phyloP scores from a whole-genome alignment of 1,140 invertebrate genomes.

The Drosophila biarmipes region DNA sequence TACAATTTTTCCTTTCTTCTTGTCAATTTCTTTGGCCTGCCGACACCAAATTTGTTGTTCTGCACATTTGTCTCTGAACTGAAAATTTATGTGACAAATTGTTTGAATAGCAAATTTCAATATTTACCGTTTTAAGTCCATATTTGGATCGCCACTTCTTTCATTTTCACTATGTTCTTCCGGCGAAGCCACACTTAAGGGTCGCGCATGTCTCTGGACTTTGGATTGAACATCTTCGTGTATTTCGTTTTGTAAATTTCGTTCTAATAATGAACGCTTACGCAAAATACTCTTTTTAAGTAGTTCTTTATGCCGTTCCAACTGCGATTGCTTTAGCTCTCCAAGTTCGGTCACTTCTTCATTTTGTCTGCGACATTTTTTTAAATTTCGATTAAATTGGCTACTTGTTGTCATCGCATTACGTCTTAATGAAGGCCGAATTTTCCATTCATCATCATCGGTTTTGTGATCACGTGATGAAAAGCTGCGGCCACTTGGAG shows the following conservation, averaged over 20 bases:
- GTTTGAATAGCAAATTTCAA: background rate
- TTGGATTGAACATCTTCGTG: constrained; percentile 89
- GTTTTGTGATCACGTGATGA: constrained; percentile 52
- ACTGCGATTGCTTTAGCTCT: constrained; percentile 54
- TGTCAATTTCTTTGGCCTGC: constrained; percentile 82
- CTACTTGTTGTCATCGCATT: constrained; percentile 22
- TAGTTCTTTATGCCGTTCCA: constrained; percentile 91
- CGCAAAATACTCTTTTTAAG: constrained; percentile 97
- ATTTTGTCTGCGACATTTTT: constrained; percentile 49
- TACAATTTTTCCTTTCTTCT: constrained; percentile 92
- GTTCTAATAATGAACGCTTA: constrained; percentile 94
- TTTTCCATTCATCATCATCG: constrained; percentile 64
- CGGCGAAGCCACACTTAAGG: constrained; percentile 82
- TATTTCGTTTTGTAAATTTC: constrained; percentile 95
- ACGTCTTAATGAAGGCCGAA: constrained; percentile 49
- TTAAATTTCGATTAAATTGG: constrained; percentile 32
- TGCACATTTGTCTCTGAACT: constrained; percentile 30
- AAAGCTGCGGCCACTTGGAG: constrained; percentile 37
- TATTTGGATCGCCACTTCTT: constrained; percentile 38
- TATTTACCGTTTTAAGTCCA: constrained; percentile 47
- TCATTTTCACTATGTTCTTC: constrained; percentile 66
- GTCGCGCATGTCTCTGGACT: constrained; percentile 61
- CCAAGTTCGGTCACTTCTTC: constrained; percentile 41
- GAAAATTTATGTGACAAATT: background rate
- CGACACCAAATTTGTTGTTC: constrained; percentile 55